These are phyloP conservation scores for Catotricha subobsoleta DNA, from an alignment of 2,888 invertebrate genomes.

Conservation along the genomic window DNA sequence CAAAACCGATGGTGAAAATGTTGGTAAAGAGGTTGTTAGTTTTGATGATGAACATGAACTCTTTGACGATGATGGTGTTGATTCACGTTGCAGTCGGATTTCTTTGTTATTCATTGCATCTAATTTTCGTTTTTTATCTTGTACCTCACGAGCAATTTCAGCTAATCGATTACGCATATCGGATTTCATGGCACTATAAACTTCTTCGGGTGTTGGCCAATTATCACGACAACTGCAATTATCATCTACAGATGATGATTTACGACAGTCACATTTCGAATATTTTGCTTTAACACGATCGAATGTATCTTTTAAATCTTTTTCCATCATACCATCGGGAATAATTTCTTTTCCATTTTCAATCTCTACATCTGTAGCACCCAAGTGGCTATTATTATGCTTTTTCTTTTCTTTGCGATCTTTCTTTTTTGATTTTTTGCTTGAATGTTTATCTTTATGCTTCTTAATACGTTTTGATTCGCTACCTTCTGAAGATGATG, in stretches of 20 bases:
- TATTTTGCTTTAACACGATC: slow-evolving; percentile 14
- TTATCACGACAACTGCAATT: slow-evolving; percentile 16
- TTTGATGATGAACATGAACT: slow-evolving; percentile 4
- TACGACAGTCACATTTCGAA: slow-evolving; percentile 14
- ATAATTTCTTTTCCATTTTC: slow-evolving; percentile 18
- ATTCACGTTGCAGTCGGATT: slow-evolving; percentile 9
- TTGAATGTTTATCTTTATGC: slow-evolving; percentile 17
- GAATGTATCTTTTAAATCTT: slow-evolving; percentile 13
- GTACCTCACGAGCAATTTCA: slow-evolving; percentile 63
- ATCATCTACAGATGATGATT: slow-evolving; percentile 3
- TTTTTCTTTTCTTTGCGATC: slow-evolving; percentile 16
- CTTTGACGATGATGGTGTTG: slow-evolving; percentile 11
- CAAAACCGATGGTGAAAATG: slow-evolving; percentile 1
- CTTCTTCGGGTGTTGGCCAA: slow-evolving; percentile 35
- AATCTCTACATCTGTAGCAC: slow-evolving; percentile 14
- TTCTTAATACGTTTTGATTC: slow-evolving; percentile 4
- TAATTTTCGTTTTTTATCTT: slow-evolving; percentile 69
- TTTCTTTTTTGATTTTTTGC: slow-evolving; percentile 28
- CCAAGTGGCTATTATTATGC: slow-evolving; percentile 14
- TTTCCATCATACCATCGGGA: slow-evolving; percentile 19
- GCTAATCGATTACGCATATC: slow-evolving; percentile 67
- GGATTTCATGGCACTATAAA: slow-evolving; percentile 47
- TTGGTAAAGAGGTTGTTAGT: slow-evolving; percentile 4
- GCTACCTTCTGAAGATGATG: slow-evolving; percentile 4
- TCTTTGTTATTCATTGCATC: slow-evolving; percentile 34